Percentiles rank a stretch among this genome's conserved stretches.
Evolutionary conservation across 2,113 vertebrate species (phyloP).

Genomic region (Miniopterus natalensis): DNA sequence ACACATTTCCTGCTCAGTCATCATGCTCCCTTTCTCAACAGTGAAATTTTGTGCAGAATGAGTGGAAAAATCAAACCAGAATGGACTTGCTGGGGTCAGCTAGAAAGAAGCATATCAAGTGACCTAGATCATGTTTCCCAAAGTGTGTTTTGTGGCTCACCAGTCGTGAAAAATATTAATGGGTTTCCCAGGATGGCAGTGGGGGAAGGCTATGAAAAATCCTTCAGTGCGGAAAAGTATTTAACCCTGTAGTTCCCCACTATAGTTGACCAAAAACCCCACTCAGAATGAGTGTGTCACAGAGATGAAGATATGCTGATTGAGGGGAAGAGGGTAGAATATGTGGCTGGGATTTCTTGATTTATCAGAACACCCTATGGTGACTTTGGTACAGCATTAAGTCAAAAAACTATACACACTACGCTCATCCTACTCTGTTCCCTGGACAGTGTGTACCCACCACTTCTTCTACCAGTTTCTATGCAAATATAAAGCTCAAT

Average conservation of each 20-base stretch:
- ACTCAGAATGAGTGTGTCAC: background rate
- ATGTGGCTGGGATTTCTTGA: background rate
- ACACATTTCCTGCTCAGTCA: slow-evolving; percentile 28
- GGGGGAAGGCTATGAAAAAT: background rate
- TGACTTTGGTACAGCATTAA: background rate
- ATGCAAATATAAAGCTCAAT: background rate
- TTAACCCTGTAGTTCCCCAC: background rate
- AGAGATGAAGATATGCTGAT: background rate
- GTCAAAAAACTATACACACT: background rate
- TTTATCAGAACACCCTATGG: background rate
- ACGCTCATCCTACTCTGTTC: background rate
- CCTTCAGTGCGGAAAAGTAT: background rate
- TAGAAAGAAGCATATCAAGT: slow-evolving; percentile 26
- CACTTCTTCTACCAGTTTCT: background rate
- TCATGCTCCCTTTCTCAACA: background rate
- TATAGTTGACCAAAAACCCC: background rate
- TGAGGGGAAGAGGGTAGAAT: background rate
- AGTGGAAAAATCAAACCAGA: slow-evolving; percentile 58
- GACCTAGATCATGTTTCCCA: slow-evolving; percentile 7
- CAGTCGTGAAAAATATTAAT: slow-evolving; percentile 48
- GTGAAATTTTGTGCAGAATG: background rate
- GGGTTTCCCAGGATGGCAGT: background rate
- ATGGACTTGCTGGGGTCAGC: slow-evolving; percentile 32
- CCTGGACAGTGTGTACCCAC: background rate
- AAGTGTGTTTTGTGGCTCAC: slow-evolving; percentile 33